Conservation (phyloP, 2,888 invertebrate genomes). For the Eilema depressum region DNA sequence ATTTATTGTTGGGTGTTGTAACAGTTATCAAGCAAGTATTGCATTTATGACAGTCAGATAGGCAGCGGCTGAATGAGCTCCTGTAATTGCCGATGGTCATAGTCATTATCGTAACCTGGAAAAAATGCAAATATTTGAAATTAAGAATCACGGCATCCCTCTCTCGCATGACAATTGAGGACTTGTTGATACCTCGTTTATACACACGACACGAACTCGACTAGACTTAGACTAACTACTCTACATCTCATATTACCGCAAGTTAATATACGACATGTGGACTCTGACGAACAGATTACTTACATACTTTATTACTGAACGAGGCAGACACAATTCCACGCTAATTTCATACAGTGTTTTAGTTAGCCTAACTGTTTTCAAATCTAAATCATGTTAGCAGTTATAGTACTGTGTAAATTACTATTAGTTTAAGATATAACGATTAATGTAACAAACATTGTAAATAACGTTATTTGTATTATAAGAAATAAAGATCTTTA, state of each 20-base stretch:
- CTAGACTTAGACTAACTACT: conserved; percentile 12
- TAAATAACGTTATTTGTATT: conserved; percentile 85
- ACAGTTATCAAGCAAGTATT: background rate
- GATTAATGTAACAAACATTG: conserved; percentile 69
- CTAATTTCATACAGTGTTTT: conserved; percentile 14
- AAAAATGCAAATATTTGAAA: background rate
- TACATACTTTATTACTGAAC: conserved; percentile 14
- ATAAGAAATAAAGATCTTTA: conserved; percentile 84
- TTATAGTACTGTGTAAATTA: conserved; percentile 53
- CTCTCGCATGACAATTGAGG: conserved; percentile 8
- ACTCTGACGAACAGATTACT: conserved; percentile 8
- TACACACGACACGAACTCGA: conserved; percentile 22
- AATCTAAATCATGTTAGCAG: conserved; percentile 38
- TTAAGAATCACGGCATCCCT: background rate
- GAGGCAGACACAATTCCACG: conserved; percentile 9
- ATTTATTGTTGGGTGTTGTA: conserved; percentile 4
- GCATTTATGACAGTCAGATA: conserved; percentile 5
- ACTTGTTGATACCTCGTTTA: conserved; percentile 21
- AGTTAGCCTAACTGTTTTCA: conserved; percentile 23
- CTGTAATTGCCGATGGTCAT: background rate
- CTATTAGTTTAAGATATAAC: conserved; percentile 57
- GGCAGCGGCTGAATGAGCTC: background rate
- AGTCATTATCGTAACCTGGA: background rate
- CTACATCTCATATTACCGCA: conserved; percentile 29
- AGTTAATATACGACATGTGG: conserved; percentile 30